Conservation (phyloP, 2,888 invertebrate genomes). For the Xanthostigma xanthostigma region DNA sequence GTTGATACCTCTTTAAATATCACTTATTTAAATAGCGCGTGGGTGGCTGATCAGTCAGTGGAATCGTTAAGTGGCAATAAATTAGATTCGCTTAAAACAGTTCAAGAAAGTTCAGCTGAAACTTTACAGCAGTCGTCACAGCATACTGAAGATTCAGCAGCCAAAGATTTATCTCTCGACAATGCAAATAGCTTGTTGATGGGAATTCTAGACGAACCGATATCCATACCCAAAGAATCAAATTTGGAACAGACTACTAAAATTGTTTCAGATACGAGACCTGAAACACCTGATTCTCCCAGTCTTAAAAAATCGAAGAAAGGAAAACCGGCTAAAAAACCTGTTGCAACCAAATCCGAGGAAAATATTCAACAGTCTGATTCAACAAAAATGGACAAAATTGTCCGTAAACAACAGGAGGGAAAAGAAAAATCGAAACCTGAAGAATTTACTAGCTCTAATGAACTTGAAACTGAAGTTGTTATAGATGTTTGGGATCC, state of each 20-base stretch:
- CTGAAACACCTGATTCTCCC: too few species aligned
- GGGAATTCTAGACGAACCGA: slow-evolving; percentile 20
- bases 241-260: too few species aligned
- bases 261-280: too few species aligned
- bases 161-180: slow-evolving; percentile 19
- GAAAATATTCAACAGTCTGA: slow-evolving; percentile 1
- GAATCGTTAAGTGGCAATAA: too few species aligned
- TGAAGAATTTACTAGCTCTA: background rate
- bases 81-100: too few species aligned
- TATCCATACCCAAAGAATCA: slow-evolving; percentile 5
- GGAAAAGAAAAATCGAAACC: slow-evolving; percentile 5
- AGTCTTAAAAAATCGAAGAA: slow-evolving; percentile 1
- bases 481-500: background rate
- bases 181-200: slow-evolving; percentile 23
- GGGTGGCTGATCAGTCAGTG: too few species aligned
- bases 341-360: slow-evolving; percentile 8
- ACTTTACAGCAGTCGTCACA: too few species aligned
- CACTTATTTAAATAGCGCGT: too few species aligned
- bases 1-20: background rate
- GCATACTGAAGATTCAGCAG: too few species aligned
- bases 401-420: slow-evolving; percentile 4
- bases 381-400: background rate
- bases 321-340: slow-evolving; percentile 3
- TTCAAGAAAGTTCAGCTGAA: too few species aligned
- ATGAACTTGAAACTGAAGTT: background rate